Conservation (phyloP, 1,140 invertebrate genomes). For the Ceratosolen fusciceps region DNA sequence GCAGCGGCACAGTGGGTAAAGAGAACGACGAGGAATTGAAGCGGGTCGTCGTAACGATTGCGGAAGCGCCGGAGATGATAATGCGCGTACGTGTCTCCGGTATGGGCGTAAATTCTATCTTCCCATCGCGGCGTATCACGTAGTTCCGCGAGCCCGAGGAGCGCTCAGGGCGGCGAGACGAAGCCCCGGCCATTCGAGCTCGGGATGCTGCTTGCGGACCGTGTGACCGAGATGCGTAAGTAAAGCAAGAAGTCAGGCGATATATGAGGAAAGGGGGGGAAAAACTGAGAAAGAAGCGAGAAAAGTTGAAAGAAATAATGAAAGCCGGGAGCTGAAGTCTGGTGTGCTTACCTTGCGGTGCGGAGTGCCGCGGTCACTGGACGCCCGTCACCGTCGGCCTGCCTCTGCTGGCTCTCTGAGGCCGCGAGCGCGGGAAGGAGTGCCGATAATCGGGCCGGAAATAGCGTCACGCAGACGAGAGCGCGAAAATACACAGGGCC, state of each 20-base stretch:
- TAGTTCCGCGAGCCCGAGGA: no score
- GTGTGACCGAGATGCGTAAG: no score
- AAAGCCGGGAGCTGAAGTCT: background rate
- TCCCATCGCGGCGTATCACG: no score
- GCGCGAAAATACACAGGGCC: conserved; percentile 39
- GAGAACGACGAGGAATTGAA: background rate
- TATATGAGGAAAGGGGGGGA: background rate
- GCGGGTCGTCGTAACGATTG: background rate
- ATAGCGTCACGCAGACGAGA: conserved; percentile 58
- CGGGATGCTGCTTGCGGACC: no score
- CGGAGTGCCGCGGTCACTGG: background rate
- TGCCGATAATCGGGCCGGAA: conserved; percentile 60
- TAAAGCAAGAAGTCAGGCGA: no score
- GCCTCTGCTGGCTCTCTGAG: background rate
- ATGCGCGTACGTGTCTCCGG: background rate
- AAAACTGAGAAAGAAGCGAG: background rate
- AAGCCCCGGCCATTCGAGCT: no score
- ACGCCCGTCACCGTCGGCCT: background rate
- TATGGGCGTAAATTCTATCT: background rate
- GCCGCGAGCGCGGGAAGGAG: conserved; percentile 51
- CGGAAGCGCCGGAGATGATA: background rate
- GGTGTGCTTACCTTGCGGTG: background rate
- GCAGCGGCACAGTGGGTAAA: background rate
- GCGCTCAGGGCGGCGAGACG: no score
- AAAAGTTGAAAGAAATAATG: background rate